These are phyloP conservation scores for Panulirus ornatus DNA, from an alignment of 1,140 invertebrate genomes.

Conservation along the genomic window DNA sequence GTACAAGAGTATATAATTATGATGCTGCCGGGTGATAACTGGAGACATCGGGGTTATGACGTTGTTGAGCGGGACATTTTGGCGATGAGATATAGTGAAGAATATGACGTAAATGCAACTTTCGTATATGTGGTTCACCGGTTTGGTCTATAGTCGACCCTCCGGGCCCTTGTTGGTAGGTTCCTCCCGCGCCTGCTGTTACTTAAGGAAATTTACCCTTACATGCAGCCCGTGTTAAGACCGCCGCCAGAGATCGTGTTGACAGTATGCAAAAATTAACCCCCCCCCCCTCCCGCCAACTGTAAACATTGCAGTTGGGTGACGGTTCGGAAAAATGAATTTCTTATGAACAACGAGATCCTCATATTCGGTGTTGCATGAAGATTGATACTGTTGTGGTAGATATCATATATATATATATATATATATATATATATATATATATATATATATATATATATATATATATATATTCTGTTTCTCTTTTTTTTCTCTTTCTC, in stretches of 20 bases:
- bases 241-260: slow-evolving; percentile 32
- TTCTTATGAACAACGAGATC: slow-evolving; percentile 50
- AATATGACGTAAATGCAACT: slow-evolving; percentile 31
- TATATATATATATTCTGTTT: no score
- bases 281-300: slow-evolving; percentile 25
- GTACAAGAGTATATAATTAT: slow-evolving; percentile 37
- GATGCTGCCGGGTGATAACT: slow-evolving; percentile 39
- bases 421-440: slow-evolving; percentile 12
- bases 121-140: slow-evolving; percentile 7
- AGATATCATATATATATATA: slow-evolving; percentile 7
- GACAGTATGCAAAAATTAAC: slow-evolving; percentile 64
- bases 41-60: not conserved
- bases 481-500: no score
- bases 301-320: slow-evolving; percentile 57
- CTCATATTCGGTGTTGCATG: slow-evolving; percentile 46
- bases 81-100: slow-evolving; percentile 33
- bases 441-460: slow-evolving; percentile 11
- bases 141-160: not conserved
- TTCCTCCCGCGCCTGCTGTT: slow-evolving; percentile 6
- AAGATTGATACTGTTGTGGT: slow-evolving; percentile 25
- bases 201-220: slow-evolving; percentile 2
- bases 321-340: slow-evolving; percentile 48
- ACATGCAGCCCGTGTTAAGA: not conserved
- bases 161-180: not conserved
- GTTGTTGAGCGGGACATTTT: not conserved